Evolutionary conservation across 2,113 vertebrate species (phyloP).

Genomic region (Notarius quadriscutis): DNA sequence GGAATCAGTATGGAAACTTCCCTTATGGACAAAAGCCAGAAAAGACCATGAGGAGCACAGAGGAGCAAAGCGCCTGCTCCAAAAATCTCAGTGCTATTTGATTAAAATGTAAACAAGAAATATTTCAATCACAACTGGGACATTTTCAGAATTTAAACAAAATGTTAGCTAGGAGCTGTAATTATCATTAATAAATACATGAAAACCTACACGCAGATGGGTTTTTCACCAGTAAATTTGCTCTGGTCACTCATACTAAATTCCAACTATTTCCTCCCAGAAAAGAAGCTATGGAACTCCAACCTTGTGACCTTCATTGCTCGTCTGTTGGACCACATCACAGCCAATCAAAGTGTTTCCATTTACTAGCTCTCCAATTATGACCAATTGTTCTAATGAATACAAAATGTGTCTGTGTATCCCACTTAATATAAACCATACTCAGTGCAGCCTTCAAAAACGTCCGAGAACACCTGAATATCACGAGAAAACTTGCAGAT

Average conservation of each 20-base stretch:
- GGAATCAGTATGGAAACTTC: slow-evolving; percentile 46
- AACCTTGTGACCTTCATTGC: background rate
- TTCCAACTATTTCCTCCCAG: background rate
- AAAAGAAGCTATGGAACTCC: background rate
- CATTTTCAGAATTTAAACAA: background rate
- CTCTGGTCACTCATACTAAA: background rate
- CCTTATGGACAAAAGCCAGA: slow-evolving; percentile 34
- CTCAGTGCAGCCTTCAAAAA: background rate
- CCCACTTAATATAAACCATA: background rate
- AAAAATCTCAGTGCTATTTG: background rate
- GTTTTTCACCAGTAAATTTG: slow-evolving; percentile 2
- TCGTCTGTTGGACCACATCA: background rate
- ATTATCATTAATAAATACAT: background rate
- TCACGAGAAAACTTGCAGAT: background rate
- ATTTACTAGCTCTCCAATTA: background rate
- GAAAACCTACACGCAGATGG: background rate
- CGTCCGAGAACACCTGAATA: background rate
- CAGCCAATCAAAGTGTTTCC: background rate
- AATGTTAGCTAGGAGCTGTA: background rate
- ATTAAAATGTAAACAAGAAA: background rate
- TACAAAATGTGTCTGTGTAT: background rate
- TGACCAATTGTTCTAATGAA: background rate
- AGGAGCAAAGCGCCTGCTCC: background rate
- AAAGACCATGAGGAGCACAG: slow-evolving; percentile 4
- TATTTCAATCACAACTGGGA: background rate